Evolutionary conservation across 2,888 invertebrate species (phyloP).

Genomic region (Amphipoea oculea): DNA sequence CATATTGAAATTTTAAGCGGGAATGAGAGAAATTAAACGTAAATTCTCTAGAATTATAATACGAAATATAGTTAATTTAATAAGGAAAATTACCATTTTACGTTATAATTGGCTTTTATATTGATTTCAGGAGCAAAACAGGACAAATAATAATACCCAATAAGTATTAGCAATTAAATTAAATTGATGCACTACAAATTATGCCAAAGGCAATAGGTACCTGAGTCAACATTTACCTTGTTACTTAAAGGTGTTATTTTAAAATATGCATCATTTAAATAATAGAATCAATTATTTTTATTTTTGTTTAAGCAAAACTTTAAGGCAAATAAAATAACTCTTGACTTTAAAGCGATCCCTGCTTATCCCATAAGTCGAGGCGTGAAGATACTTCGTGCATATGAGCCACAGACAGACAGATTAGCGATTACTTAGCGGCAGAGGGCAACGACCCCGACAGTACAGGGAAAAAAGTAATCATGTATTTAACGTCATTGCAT

Average conservation of each 20-base stretch:
- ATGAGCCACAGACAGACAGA: conserved; percentile 59
- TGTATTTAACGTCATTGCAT: background rate
- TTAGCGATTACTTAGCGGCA: conserved; percentile 69
- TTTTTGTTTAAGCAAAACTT: background rate
- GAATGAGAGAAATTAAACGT: conserved; percentile 1
- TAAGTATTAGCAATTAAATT: background rate
- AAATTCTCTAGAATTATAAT: background rate
- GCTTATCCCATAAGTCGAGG: background rate
- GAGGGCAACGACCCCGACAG: conserved; percentile 56
- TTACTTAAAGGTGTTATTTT: background rate
- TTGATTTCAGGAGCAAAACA: conserved; percentile 21
- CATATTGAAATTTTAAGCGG: conserved; percentile 64
- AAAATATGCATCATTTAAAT: background rate
- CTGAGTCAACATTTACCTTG: conserved; percentile 1
- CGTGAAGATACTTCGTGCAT: conserved; percentile 18
- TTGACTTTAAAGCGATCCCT: background rate
- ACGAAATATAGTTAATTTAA: background rate
- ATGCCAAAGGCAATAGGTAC: background rate
- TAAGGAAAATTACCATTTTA: conserved; percentile 25
- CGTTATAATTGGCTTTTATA: background rate
- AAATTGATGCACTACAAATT: background rate
- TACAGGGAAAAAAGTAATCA: conserved; percentile 41
- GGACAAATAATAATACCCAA: conserved; percentile 28
- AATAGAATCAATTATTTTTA: background rate
- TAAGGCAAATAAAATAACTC: background rate